Evolutionary conservation across 2,888 invertebrate genomes (phyloP).

Genomic region (Drosophila fulvimacula): DNA sequence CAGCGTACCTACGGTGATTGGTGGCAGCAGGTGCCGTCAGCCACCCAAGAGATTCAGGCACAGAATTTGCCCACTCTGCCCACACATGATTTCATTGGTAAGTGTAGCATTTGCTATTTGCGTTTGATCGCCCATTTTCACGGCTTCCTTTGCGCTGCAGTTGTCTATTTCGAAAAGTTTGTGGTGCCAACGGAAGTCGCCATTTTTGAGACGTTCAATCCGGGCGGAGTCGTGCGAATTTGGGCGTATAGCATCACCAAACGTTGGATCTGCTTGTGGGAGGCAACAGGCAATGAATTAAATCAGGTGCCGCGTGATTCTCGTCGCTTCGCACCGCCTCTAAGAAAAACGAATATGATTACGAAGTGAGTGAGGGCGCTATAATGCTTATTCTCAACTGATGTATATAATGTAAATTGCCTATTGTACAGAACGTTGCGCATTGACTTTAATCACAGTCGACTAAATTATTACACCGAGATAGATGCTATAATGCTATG

Average conservation of each 20-base stretch:
- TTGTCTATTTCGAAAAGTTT: constrained; percentile 83
- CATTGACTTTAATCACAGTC: constrained; percentile 93
- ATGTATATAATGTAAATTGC: constrained; percentile 24
- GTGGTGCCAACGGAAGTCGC: constrained; percentile 86
- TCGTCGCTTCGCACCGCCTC: constrained; percentile 91
- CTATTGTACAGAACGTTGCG: constrained; percentile 88
- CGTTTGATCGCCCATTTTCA: no score
- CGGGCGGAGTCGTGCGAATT: constrained; percentile 92
- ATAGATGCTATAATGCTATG: constrained; percentile 93
- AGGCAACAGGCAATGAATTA: constrained; percentile 85
- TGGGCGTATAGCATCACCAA: constrained; percentile 88
- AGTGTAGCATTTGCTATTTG: constrained; percentile 5
- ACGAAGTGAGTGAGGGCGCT: constrained; percentile 80
- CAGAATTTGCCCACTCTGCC: constrained; percentile 89
- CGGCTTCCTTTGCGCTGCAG: constrained; percentile 71
- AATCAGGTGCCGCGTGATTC: constrained; percentile 86
- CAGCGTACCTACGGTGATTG: constrained; percentile 94
- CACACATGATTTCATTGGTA: constrained; percentile 93
- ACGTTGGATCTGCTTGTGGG: constrained; percentile 92
- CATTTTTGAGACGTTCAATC: constrained; percentile 94
- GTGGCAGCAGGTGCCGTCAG: constrained; percentile 93
- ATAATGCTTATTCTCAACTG: background rate
- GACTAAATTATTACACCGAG: constrained; percentile 93
- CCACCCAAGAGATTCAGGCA: constrained; percentile 89
- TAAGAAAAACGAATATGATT: constrained; percentile 86